Percentiles rank a stretch among this genome's conserved stretches.
phyloP scores from a whole-genome alignment of 2,888 invertebrate genomes.

The Acanthosepion lycidas region DNA sequence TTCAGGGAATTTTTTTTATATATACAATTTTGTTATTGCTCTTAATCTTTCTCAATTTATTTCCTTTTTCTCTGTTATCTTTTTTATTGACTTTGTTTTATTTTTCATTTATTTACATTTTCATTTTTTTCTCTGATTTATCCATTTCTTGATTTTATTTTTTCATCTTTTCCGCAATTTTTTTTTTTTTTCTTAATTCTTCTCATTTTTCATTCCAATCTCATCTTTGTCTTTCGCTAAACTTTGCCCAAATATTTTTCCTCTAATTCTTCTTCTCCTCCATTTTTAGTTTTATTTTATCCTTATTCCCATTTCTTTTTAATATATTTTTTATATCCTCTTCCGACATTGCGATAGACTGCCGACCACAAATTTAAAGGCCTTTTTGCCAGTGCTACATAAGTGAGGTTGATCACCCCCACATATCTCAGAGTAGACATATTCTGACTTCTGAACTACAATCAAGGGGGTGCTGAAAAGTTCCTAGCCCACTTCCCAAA shows the following conservation, averaged over 20 bases:
- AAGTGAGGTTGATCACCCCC: not conserved
- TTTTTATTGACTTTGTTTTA: no score
- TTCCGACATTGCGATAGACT: not conserved
- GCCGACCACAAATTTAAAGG: not conserved
- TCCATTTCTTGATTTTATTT: not conserved
- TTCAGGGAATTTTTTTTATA: not conserved
- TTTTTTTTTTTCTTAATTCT: slow-evolving; percentile 22
- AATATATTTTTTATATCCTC: not conserved
- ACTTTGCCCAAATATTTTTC: not conserved
- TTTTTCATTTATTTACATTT: no score
- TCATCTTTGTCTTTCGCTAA: slow-evolving; percentile 17
- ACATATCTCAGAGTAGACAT: not conserved
- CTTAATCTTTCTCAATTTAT: slow-evolving; percentile 33
- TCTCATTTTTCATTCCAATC: slow-evolving; percentile 33
- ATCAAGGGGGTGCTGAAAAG: no score
- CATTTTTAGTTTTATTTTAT: not conserved
- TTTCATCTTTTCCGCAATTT: not conserved
- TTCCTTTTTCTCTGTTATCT: not conserved
- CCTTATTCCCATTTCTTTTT: not conserved
- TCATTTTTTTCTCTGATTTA: not conserved
- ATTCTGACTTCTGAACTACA: not conserved
- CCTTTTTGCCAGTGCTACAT: not conserved
- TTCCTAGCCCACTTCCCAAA: no score
- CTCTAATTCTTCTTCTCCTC: not conserved
- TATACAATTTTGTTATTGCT: not conserved